A percentile compares a stretch with the other conserved stretches of the same genome.
Evolutionary conservation across 2,113 vertebrate genomes (phyloP).

Genomic region (Carettochelys insculpta): DNA sequence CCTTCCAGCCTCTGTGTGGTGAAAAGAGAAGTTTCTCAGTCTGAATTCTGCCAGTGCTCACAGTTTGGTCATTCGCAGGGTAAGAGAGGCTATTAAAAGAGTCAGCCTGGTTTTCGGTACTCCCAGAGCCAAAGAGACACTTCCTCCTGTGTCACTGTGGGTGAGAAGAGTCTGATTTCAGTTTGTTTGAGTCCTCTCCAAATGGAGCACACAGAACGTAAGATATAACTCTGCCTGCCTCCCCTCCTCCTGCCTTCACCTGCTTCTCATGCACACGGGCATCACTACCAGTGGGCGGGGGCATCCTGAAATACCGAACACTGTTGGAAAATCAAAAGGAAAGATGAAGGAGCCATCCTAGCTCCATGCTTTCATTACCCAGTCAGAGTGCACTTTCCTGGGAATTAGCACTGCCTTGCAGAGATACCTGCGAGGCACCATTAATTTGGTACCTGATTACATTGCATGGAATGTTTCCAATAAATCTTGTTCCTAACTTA

Average conservation of each 20-base stretch:
- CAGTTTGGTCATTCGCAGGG: background rate
- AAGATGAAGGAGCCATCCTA: accelerated
- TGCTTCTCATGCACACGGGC: accelerated
- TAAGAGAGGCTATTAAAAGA: accelerated
- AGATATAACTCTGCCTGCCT: accelerated
- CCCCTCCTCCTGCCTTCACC: background rate
- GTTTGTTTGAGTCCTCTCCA: background rate
- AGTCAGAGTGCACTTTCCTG: background rate
- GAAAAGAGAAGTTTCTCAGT: accelerated
- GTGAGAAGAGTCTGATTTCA: background rate
- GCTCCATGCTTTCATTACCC: background rate
- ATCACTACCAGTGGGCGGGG: background rate
- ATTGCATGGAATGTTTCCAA: background rate
- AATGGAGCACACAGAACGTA: accelerated
- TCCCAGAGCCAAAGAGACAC: background rate
- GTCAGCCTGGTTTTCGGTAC: background rate
- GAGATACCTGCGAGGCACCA: background rate
- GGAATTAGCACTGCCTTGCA: accelerated
- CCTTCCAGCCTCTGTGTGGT: background rate
- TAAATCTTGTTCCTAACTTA: constrained; percentile 15
- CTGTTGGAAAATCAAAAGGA: background rate
- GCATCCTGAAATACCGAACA: background rate
- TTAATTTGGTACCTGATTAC: constrained; percentile 33
- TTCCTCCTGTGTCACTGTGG: background rate
- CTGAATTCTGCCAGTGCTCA: background rate